phyloP scores from a whole-genome alignment of 2,888 invertebrate genomes.

The Synergus itoensis region DNA sequence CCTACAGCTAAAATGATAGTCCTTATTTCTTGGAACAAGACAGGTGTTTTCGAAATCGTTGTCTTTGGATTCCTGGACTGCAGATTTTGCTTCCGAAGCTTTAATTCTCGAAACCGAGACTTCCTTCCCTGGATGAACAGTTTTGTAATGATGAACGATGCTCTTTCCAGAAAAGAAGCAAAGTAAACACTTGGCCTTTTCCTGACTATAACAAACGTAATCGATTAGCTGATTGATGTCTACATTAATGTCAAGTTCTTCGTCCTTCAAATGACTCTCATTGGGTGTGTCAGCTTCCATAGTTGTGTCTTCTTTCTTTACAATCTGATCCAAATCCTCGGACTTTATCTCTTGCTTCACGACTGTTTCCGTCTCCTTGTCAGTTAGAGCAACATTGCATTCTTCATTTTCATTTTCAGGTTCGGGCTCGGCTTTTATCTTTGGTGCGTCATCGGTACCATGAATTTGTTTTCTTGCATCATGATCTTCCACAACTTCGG shows the following conservation, averaged over 20 bases:
- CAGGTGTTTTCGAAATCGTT: constrained; percentile 71
- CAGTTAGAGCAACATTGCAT: background rate
- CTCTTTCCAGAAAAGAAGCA: constrained; percentile 82
- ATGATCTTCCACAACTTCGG: constrained; percentile 35
- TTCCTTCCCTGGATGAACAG: constrained; percentile 83
- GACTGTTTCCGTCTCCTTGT: background rate
- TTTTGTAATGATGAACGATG: constrained; percentile 84
- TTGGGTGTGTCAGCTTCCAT: constrained; percentile 14
- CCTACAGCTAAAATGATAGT: constrained; percentile 68
- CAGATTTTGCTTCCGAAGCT: constrained; percentile 79
- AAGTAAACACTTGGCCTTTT: constrained; percentile 80
- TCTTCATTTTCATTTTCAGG: constrained; percentile 49
- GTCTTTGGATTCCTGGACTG: constrained; percentile 80
- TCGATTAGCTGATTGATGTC: constrained; percentile 58
- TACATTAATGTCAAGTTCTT: constrained; percentile 50
- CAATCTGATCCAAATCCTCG: constrained; percentile 1
- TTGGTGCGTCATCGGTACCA: background rate
- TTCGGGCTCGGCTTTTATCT: constrained; percentile 33
- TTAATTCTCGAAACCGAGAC: constrained; percentile 83
- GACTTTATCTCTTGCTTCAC: constrained; percentile 46
- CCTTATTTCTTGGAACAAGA: constrained; percentile 23
- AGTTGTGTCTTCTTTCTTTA: constrained; percentile 17
- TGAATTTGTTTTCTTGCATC: constrained; percentile 33
- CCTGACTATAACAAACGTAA: constrained; percentile 67
- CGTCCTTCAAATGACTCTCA: constrained; percentile 32